Conservation (phyloP, 2,113 vertebrate genomes). For the Drymodes brunneopygia region DNA sequence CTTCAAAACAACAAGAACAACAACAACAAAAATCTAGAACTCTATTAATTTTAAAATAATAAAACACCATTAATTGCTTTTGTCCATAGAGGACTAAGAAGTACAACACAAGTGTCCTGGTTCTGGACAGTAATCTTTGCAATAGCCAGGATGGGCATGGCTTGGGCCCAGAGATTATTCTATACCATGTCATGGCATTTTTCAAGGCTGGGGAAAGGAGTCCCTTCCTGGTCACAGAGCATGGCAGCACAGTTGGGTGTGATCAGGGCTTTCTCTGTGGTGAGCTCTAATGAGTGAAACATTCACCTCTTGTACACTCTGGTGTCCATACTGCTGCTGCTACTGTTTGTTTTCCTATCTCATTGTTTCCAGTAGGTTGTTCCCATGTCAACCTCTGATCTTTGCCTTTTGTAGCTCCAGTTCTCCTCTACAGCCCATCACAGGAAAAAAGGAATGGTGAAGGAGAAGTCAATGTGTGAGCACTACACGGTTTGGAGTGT, state of each 20-base stretch:
- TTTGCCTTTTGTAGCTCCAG: not conserved
- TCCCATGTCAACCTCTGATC: not conserved
- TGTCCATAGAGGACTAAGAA: not conserved
- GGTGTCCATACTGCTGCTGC: too few species aligned
- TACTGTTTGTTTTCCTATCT: not conserved
- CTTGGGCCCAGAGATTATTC: not conserved
- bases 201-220: not conserved
- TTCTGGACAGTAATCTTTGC: not conserved
- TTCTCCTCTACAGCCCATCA: not conserved
- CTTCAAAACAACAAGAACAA: not conserved
- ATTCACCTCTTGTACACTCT: too few species aligned
- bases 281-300: too few species aligned
- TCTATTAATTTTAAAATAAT: not conserved
- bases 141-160: not conserved
- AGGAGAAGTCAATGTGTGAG: too few species aligned
- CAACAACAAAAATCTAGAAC: not conserved
- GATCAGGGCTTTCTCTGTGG: not conserved
- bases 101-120: not conserved
- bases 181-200: not conserved
- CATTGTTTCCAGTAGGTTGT: not conserved
- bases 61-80: not conserved
- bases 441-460: not conserved
- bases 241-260: accelerated
- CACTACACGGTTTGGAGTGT: not conserved
- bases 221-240: not conserved